A percentile compares a stretch with the other conserved stretches of the same genome.
These are phyloP conservation scores for Hiodon tergisus DNA, from an alignment of 2,113 vertebrate genomes.

Conservation along the genomic window DNA sequence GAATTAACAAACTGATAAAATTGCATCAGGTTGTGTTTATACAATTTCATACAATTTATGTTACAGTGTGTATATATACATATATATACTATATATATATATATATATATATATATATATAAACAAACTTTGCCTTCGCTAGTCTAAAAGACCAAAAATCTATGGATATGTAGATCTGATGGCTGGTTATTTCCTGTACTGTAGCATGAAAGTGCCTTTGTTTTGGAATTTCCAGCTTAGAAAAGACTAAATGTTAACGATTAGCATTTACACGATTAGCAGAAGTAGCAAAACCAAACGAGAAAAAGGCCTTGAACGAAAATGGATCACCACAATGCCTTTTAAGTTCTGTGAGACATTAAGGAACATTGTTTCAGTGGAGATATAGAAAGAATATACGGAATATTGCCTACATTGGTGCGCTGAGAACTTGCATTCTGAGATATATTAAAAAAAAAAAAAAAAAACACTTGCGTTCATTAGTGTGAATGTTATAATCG, in stretches of 20 bases:
- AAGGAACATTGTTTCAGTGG: constrained; percentile 4
- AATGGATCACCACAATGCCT: constrained; percentile 73
- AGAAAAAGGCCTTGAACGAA: not conserved
- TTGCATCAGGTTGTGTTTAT: not conserved
- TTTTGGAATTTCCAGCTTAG: constrained; percentile 77
- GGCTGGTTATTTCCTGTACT: constrained; percentile 71
- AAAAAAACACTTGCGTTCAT: constrained; percentile 1
- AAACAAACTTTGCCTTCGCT: constrained; percentile 66
- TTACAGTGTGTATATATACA: constrained; percentile 4
- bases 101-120: not conserved
- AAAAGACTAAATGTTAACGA: constrained; percentile 66
- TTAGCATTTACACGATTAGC: not conserved
- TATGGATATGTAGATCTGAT: constrained; percentile 40
- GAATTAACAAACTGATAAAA: not conserved
- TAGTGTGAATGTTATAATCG: not conserved
- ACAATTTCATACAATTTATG: not conserved
- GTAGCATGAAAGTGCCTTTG: constrained; percentile 93
- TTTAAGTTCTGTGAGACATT: constrained; percentile 36
- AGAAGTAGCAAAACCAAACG: constrained; percentile 68
- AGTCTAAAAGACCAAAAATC: constrained; percentile 69
- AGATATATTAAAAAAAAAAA: not conserved
- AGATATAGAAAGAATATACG: constrained; percentile 11
- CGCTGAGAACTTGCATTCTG: too few species aligned
- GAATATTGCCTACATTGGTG: not conserved
- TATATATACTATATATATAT: too few species aligned